Conservation (phyloP, 30 jellyfish, hydroid and myxozoan species). For the Aurelia aurita region DNA sequence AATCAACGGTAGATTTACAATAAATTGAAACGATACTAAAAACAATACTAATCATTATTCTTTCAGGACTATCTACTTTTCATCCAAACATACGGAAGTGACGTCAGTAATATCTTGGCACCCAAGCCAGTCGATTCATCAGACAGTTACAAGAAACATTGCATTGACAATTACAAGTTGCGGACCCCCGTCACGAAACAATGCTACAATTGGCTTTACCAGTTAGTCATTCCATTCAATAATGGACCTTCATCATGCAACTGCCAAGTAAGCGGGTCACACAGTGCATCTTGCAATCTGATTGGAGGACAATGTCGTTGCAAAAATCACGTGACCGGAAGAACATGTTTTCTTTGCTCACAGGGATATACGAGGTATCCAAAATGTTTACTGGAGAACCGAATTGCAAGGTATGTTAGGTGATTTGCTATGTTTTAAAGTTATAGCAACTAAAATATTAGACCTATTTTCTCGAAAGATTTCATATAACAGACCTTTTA, state of each 20-base stretch:
- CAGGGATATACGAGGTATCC: constrained; percentile 82
- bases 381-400: constrained; percentile 45
- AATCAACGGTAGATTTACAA: no score
- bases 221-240: constrained; percentile 54
- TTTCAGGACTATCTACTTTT: constrained; percentile 31
- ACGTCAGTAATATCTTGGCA: not conserved
- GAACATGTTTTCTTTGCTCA: constrained; percentile 76
- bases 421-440: not conserved
- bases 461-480: no score
- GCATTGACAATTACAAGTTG: constrained; percentile 20
- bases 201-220: constrained; percentile 43
- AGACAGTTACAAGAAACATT: constrained; percentile 1
- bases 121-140: constrained; percentile 1
- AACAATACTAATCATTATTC: no score
- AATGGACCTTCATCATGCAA: constrained; percentile 68
- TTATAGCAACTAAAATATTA: no score
- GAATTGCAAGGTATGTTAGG: constrained; percentile 10
- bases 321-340: constrained; percentile 77
- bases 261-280: constrained; percentile 83
- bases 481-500: no score
- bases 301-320: constrained; percentile 93
- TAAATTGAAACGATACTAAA: no score
- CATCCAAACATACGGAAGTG: constrained; percentile 5
- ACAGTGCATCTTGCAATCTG: constrained; percentile 53
- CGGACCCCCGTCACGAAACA: not conserved